Evolutionary conservation across 2,888 invertebrate species (phyloP), one percentile per base, ranked within the genome.

Genomic region (Argynnis bischoffii): DNA sequence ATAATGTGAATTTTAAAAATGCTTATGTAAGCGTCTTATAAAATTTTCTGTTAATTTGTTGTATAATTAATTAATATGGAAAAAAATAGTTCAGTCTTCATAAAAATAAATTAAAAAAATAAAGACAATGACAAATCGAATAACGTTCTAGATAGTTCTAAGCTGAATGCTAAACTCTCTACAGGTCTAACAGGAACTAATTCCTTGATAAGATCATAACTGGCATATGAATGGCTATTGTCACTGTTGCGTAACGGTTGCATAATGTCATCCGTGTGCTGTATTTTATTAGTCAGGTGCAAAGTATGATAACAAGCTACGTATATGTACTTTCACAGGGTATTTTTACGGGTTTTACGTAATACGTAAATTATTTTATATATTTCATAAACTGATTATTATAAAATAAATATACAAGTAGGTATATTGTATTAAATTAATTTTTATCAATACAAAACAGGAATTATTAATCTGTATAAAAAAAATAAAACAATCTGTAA

Each of bases 241-340:
- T 53, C 51, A 54, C 41, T 59, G 57, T 70, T 55, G 46, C 56
- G 51, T 53, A 68, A 66, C 55, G 26, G 46, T 74, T 74, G 57
- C 69, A 66, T 71, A 69, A 72, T 64, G 61, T 55, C 64, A 64
- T 60, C 35, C 74, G 78, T 76, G 73, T 76, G 74, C 79, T 15
- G 78, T 76, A 77, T 78, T 74, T 79, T 83, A 82, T 83, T 81
- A 83, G 78, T 77, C 77, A 81, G 77, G 85, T 86, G 88, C 82
- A 79, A 87, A 88, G 75, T 80, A 84, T 79, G 84, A 85, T 89
- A 89, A 88, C 79, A 77, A 80, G 79, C 77, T 18, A 51, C 5
- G 18, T 21, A 78, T 73, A 79, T 81, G 81, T 75, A 84, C 88
- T 88, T 89, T 89, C 89, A 78, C 84, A 68, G 75, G 69, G 26